phyloP scores from a whole-genome alignment of 2,888 invertebrate genomes.

The Oasisia sp. region DNA sequence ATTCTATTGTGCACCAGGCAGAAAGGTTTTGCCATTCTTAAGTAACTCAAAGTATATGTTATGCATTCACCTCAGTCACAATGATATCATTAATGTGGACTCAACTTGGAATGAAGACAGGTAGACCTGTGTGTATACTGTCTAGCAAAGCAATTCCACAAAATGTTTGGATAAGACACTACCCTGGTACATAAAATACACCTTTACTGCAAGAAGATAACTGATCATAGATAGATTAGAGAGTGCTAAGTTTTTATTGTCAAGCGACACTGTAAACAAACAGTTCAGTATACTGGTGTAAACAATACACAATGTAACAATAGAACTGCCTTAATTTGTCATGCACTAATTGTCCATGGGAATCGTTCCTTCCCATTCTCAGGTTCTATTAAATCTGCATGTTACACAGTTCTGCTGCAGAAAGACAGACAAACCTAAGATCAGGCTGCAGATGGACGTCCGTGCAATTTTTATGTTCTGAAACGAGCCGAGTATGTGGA shows the following conservation, averaged over 20 bases:
- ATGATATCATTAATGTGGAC: too few relatives aligned
- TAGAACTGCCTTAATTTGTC: neutral
- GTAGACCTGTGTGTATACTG: too few relatives aligned
- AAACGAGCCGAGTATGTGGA: conserved; percentile 96
- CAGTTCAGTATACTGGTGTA: neutral
- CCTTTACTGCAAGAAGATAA: too few relatives aligned
- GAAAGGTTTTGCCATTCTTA: too few relatives aligned
- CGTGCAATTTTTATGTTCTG: conserved; percentile 95
- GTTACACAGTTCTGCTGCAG: neutral
- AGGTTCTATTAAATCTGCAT: neutral
- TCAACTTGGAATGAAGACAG: too few relatives aligned
- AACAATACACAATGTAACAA: neutral
- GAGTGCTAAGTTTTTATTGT: neutral
- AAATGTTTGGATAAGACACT: too few relatives aligned
- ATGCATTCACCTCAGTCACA: too few relatives aligned
- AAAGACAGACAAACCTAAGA: conserved; percentile 74
- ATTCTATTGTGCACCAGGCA: too few relatives aligned
- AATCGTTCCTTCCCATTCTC: neutral
- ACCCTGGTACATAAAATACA: too few relatives aligned
- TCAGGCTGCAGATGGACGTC: conserved; percentile 93
- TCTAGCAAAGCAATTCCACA: too few relatives aligned
- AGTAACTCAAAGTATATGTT: too few relatives aligned
- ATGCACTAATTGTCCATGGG: neutral
- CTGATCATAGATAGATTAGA: neutral
- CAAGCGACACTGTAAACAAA: neutral